A percentile compares a stretch with the other conserved stretches of the same genome.
Evolutionary conservation across 2,113 vertebrate species (phyloP).

Genomic region (Dicrurus megarhynchus): DNA sequence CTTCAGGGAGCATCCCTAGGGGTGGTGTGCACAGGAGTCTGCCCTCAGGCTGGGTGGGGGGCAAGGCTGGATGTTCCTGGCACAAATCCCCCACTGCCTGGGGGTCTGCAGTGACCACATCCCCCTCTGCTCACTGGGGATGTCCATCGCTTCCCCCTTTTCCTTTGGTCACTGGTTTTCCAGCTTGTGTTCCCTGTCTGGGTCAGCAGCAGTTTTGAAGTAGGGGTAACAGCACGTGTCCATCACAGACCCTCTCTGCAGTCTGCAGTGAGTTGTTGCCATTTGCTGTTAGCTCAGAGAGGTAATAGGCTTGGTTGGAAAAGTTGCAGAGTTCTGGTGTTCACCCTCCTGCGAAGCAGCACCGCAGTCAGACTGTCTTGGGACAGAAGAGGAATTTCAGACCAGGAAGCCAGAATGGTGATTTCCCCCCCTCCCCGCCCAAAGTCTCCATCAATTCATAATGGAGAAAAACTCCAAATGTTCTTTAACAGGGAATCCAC

Average conservation of each 20-base stretch:
- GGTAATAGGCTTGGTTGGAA: not conserved
- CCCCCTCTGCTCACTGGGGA: not conserved
- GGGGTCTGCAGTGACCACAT: not conserved
- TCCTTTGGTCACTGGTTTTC: not conserved
- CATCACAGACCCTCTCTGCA: not conserved
- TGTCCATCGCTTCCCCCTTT: not conserved
- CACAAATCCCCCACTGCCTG: rapidly evolving
- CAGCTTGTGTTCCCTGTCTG: not conserved
- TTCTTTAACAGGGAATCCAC: not conserved
- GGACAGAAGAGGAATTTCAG: not conserved
- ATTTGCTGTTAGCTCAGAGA: not conserved
- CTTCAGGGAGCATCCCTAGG: not conserved
- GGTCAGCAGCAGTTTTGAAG: not conserved
- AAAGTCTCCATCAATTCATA: not conserved
- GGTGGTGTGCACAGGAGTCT: rapidly evolving
- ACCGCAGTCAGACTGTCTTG: not conserved
- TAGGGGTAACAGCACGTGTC: rapidly evolving
- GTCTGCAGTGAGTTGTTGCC: not conserved
- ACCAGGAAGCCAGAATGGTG: not conserved
- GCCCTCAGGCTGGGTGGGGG: rapidly evolving
- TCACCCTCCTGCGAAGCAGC: not conserved
- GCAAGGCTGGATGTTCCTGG: not conserved
- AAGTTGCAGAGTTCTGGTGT: not conserved
- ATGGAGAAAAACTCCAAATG: not conserved
- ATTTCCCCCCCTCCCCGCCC: not conserved